Evolutionary conservation across 2,113 vertebrate genomes (phyloP).

Genomic region (Percina caprodes): DNA sequence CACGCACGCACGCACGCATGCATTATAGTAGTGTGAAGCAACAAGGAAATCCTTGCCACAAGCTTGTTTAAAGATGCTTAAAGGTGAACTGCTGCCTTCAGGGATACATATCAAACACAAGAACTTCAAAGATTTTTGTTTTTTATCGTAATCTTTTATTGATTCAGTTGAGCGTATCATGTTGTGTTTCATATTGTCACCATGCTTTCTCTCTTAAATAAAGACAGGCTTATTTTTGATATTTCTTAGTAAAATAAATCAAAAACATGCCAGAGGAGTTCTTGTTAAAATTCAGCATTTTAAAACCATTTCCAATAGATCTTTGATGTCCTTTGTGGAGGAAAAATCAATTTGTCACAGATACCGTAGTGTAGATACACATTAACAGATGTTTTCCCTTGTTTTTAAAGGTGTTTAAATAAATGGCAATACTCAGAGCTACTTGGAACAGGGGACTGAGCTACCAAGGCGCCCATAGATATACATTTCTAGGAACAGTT

Average conservation of each 20-base stretch:
- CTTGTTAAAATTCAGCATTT: slow-evolving; percentile 25
- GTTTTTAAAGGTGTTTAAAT: not conserved
- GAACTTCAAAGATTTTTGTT: slow-evolving; percentile 52
- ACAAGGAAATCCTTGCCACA: slow-evolving; percentile 49
- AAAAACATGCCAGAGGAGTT: not conserved
- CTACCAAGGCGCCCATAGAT: too few relatives aligned
- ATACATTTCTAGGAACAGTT: too few relatives aligned
- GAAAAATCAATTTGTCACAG: not conserved
- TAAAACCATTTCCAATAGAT: slow-evolving; percentile 19
- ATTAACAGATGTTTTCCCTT: not conserved
- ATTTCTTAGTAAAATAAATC: slow-evolving; percentile 32
- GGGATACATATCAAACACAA: slow-evolving; percentile 58
- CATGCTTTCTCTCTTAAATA: slow-evolving; percentile 45
- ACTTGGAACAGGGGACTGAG: not conserved
- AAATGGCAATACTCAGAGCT: not conserved
- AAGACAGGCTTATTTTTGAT: slow-evolving; percentile 14
- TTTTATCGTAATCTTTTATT: slow-evolving; percentile 56
- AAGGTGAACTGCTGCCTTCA: slow-evolving; percentile 64
- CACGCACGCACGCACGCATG: too few relatives aligned
- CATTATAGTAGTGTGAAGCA: not conserved
- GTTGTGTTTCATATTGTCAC: slow-evolving; percentile 44
- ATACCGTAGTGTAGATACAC: not conserved
- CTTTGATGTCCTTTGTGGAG: not conserved
- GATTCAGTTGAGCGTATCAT: slow-evolving; percentile 47
- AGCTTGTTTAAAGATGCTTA: slow-evolving; percentile 49